A percentile compares a stretch with the other conserved stretches of the same genome.
phyloP scores from a whole-genome alignment of 2,888 invertebrate species.

The Merodon equestris region DNA sequence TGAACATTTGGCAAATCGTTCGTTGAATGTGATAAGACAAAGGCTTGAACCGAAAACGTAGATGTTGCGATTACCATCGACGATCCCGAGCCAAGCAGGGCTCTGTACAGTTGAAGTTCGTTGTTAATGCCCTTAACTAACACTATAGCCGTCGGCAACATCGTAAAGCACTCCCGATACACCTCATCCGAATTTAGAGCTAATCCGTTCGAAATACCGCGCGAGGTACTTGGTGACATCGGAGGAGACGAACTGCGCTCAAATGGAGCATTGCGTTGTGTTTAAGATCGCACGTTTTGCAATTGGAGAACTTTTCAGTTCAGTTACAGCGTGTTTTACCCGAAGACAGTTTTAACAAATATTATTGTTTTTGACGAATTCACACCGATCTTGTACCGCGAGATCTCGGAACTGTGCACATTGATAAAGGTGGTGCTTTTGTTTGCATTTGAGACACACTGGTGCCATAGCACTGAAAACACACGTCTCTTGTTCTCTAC shows the following conservation, averaged over 20 bases:
- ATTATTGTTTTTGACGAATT: not conserved
- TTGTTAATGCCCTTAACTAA: too few species aligned
- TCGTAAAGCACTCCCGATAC: too few species aligned
- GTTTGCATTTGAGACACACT: too few species aligned
- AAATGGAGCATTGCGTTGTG: not conserved
- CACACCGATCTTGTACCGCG: not conserved
- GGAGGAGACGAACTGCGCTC: too few species aligned
- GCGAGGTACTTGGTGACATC: too few species aligned
- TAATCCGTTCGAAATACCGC: not conserved
- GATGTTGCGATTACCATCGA: constrained; percentile 1
- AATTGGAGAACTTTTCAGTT: not conserved
- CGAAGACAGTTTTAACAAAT: too few species aligned
- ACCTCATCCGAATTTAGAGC: constrained; percentile 7
- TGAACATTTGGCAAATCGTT: constrained; percentile 7
- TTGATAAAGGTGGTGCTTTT: too few species aligned
- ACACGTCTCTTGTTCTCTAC: too few species aligned
- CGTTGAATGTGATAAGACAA: constrained; percentile 12
- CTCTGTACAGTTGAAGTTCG: constrained; percentile 22
- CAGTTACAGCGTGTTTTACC: not conserved
- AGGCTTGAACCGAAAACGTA: too few species aligned
- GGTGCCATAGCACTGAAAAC: too few species aligned
- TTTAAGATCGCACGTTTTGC: not conserved
- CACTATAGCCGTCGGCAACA: too few species aligned
- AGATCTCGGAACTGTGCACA: too few species aligned
- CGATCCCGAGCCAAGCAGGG: constrained; percentile 24